Percentiles rank a stretch among this genome's conserved stretches.
Conservation (phyloP, 2,797 vertebrate species). For the Parotocinclus haroldoi region DNA sequence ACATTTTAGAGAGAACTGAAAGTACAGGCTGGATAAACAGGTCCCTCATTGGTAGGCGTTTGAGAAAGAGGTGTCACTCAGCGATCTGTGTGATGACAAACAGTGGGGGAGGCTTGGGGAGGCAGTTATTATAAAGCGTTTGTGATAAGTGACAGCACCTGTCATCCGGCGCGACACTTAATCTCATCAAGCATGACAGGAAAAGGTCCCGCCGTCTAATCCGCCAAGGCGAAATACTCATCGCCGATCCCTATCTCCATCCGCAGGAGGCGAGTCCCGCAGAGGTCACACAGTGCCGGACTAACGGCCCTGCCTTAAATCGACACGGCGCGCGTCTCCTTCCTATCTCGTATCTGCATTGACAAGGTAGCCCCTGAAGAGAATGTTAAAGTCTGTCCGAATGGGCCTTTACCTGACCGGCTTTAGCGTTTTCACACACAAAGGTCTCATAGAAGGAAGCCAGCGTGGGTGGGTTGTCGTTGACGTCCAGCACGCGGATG, state of each 20-base stretch:
- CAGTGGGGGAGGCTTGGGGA: conserved; percentile 29
- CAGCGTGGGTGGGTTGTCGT: conserved; percentile 91
- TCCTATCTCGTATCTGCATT: conserved; percentile 33
- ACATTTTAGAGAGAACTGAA: not conserved
- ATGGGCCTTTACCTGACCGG: conserved; percentile 79
- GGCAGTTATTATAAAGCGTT: conserved; percentile 49
- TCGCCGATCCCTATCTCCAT: conserved; percentile 47
- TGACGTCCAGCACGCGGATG: conserved; percentile 88
- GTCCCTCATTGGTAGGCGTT: conserved; percentile 6
- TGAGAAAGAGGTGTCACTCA: conserved; percentile 14
- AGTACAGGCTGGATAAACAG: conserved; percentile 3
- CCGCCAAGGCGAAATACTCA: conserved; percentile 47
- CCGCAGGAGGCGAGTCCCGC: conserved; percentile 27
- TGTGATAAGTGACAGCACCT: conserved; percentile 55
- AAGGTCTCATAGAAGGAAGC: conserved; percentile 85
- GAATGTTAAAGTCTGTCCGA: not conserved
- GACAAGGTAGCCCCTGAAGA: conserved; percentile 19
- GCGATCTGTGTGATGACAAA: conserved; percentile 38
- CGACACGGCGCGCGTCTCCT: conserved; percentile 27
- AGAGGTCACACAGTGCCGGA: conserved; percentile 40
- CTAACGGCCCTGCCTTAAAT: conserved; percentile 41
- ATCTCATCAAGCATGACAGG: conserved; percentile 54
- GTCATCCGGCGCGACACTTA: conserved; percentile 56
- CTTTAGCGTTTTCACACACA: conserved; percentile 90
- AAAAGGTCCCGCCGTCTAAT: conserved; percentile 51